Evolutionary conservation across 1,140 invertebrate genomes (phyloP), one percentile per base, ranked within the genome.

Genomic region (Achatina immaculata): DNA sequence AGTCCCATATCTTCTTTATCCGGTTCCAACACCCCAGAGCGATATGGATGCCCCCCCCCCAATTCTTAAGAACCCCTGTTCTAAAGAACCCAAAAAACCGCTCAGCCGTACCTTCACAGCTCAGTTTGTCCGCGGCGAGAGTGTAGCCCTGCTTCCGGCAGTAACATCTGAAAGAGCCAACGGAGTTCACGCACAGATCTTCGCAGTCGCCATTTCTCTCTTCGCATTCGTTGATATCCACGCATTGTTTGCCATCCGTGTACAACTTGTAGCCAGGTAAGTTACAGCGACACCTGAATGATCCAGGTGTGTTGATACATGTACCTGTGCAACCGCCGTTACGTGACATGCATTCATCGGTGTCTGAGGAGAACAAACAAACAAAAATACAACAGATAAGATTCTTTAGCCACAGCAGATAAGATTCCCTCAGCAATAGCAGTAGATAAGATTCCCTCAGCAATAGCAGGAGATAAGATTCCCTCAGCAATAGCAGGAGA

Each of bases 221-320:
- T 6, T 85, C 79, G 85, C 95, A 95, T 84, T 95, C 94, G 84
- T 95, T 92, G 34, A 95, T 90, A 85, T 94, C 95, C 16, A 82
- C 71, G 77, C 85, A 86, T 31, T 78, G 58, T 34, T 69, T 73
- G 21, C 58, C 66, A 78, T 84, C 75, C 7, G 16, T 36, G 28
- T 72, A 51, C 14, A 83, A 51, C n/a, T 42, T 77, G 55, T 82
- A 88, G 16, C 86, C 87, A 16, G 51, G 71, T 21, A 80, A 72
- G 19, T 48, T 81, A 83, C 89, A 90, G 40, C 72, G 45, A 84
- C 89, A 90, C 19, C 65, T 74, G 74, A 82, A 89, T 0, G 84
- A 86, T 2, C 88, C 88, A 38, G 81, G 21, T 7, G 83, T 85
- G 68, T 89, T 89, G 19, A 84, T 65, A 75, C 89, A 90, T 1